Evolutionary conservation across 2,797 vertebrate genomes (phyloP).

Genomic region (Antrozous pallidus): DNA sequence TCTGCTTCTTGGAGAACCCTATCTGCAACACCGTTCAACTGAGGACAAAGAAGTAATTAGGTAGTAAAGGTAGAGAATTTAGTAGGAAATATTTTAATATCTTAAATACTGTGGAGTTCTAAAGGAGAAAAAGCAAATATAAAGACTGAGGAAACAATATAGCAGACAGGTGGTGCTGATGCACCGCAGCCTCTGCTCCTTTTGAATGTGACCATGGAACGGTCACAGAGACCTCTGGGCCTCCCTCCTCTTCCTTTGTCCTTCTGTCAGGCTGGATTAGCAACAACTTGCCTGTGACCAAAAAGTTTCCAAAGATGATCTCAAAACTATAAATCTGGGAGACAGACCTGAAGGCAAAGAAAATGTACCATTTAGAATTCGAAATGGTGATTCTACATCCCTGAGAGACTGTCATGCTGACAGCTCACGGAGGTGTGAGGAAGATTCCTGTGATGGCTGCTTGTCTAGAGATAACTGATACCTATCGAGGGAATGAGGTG

Average conservation of each 20-base stretch:
- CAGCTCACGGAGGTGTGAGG: not conserved
- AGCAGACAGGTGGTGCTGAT: not conserved
- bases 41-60: not conserved
- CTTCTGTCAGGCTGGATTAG: not conserved
- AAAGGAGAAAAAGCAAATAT: not conserved
- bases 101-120: not conserved
- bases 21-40: not conserved
- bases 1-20: not conserved
- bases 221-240: not conserved
- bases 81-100: not conserved
- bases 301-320: slow-evolving; percentile 13
- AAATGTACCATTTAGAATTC: not conserved
- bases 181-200: not conserved
- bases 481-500: not conserved
- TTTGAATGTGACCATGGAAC: not conserved
- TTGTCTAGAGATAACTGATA: slow-evolving; percentile 28
- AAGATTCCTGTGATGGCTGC: slow-evolving; percentile 14
- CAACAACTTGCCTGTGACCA: not conserved
- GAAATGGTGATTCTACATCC: not conserved
- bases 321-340: slow-evolving; percentile 26
- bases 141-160: not conserved
- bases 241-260: not conserved
- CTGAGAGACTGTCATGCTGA: slow-evolving; percentile 21
- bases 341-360: slow-evolving; percentile 27
- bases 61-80: not conserved